A percentile compares a stretch with the other conserved stretches of the same genome.
Conservation (phyloP, 2,113 vertebrate genomes). For the Cebidichthys violaceus region DNA sequence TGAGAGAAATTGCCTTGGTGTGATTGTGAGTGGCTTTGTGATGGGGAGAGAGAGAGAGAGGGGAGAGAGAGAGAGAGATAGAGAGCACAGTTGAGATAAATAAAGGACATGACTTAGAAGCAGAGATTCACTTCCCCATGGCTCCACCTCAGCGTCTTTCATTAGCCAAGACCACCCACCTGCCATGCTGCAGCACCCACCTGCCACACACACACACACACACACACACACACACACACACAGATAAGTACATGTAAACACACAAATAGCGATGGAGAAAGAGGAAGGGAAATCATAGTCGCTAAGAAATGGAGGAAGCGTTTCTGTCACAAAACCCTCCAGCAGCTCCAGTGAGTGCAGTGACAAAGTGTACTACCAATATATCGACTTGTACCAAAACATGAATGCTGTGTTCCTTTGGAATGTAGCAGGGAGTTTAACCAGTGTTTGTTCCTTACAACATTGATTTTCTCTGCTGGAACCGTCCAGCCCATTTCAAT, state of each 20-base stretch:
- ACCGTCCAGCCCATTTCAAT: neutral
- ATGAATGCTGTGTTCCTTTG: slow-evolving; percentile 14
- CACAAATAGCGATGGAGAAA: slow-evolving; percentile 12
- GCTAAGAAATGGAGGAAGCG: slow-evolving; percentile 58
- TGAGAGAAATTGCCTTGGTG: slow-evolving; percentile 21
- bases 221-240: neutral
- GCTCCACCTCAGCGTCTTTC: slow-evolving; percentile 47
- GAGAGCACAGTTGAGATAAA: slow-evolving; percentile 23
- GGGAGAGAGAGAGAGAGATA: slow-evolving; percentile 4
- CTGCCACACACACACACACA: neutral
- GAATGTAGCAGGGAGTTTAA: slow-evolving; percentile 10
- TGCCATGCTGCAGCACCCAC: slow-evolving; percentile 16
- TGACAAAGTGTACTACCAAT: slow-evolving; percentile 13
- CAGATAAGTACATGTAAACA: slow-evolving; percentile 1
- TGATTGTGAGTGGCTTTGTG: slow-evolving; percentile 16
- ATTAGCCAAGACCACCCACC: slow-evolving; percentile 60
- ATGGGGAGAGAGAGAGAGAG: slow-evolving; percentile 6
- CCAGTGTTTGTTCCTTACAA: slow-evolving; percentile 12
- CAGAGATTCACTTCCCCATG: slow-evolving; percentile 26
- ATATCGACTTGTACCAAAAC: slow-evolving; percentile 37
- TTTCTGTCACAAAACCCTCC: slow-evolving; percentile 36
- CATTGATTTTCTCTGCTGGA: slow-evolving; percentile 35
- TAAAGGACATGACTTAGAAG: slow-evolving; percentile 32
- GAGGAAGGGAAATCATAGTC: slow-evolving; percentile 50
- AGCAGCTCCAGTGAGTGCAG: slow-evolving; percentile 26